Conservation (phyloP, 2,797 vertebrate genomes). For the Orestias chungarensis region DNA sequence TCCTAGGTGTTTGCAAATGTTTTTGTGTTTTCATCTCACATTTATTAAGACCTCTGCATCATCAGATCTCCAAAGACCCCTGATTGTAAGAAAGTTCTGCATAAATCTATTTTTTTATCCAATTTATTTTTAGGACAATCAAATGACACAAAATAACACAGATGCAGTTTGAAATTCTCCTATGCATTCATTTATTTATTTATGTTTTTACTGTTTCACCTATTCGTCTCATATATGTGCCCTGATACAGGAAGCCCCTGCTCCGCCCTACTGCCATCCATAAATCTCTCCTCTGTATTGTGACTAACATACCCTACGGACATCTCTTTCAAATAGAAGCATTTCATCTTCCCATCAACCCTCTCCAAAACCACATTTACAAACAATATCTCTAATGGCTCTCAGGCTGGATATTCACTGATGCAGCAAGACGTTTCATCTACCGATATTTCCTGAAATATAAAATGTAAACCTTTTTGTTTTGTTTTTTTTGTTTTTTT, state of each 20-base stretch:
- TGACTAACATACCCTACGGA: slow-evolving; percentile 65
- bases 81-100: neutral
- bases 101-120: slow-evolving; percentile 10
- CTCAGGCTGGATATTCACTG: slow-evolving; percentile 53
- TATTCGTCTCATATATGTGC: slow-evolving; percentile 58
- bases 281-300: slow-evolving; percentile 65
- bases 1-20: slow-evolving; percentile 26
- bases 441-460: slow-evolving; percentile 20
- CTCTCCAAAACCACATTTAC: slow-evolving; percentile 57
- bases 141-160: slow-evolving; percentile 35
- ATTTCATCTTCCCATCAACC: slow-evolving; percentile 60
- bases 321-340: slow-evolving; percentile 49
- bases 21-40: slow-evolving; percentile 1
- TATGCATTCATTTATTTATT: slow-evolving; percentile 33
- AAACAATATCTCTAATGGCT: slow-evolving; percentile 66
- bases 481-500: slow-evolving; percentile 30
- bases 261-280: slow-evolving; percentile 49
- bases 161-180: slow-evolving; percentile 34
- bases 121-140: slow-evolving; percentile 10
- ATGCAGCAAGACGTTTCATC: slow-evolving; percentile 12
- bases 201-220: slow-evolving; percentile 40
- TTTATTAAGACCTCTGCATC: slow-evolving; percentile 24
- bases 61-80: slow-evolving; percentile 28
- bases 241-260: slow-evolving; percentile 41
- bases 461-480: slow-evolving; percentile 43